Evolutionary conservation across 2,888 invertebrate genomes (phyloP).

Genomic region (Suillia variegata): DNA sequence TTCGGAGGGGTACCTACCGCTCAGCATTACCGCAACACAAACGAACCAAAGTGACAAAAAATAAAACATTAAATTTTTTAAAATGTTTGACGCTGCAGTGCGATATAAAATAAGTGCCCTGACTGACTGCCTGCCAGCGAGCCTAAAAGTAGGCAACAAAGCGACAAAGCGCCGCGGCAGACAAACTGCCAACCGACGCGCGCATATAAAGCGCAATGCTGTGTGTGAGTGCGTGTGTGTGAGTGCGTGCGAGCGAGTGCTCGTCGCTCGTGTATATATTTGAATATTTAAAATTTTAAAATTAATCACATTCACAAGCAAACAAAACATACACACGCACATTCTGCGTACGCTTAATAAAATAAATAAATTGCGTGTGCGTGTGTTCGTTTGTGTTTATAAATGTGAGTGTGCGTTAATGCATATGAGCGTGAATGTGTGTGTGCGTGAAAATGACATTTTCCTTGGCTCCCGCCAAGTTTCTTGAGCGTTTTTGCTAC

Average conservation of each 20-base stretch:
- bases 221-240: too few species aligned
- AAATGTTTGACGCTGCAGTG: constrained; percentile 30
- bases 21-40: constrained; percentile 10
- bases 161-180: not conserved
- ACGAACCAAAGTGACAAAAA: constrained; percentile 53
- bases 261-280: too few species aligned
- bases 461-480: not conserved
- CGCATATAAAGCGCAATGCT: not conserved
- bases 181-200: not conserved
- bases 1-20: constrained; percentile 11
- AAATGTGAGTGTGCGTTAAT: too few species aligned
- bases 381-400: not conserved
- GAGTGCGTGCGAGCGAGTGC: too few species aligned
- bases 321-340: not conserved
- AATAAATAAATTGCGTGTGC: not conserved
- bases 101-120: not conserved
- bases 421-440: not conserved
- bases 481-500: not conserved
- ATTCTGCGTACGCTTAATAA: not conserved
- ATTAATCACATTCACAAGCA: not conserved
- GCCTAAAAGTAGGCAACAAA: constrained; percentile 1
- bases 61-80: constrained; percentile 52
- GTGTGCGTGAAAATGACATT: not conserved
- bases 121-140: too few species aligned
- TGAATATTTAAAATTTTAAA: not conserved